phyloP scores from a whole-genome alignment of 2,797 vertebrate genomes.

The Florisuga fusca region DNA sequence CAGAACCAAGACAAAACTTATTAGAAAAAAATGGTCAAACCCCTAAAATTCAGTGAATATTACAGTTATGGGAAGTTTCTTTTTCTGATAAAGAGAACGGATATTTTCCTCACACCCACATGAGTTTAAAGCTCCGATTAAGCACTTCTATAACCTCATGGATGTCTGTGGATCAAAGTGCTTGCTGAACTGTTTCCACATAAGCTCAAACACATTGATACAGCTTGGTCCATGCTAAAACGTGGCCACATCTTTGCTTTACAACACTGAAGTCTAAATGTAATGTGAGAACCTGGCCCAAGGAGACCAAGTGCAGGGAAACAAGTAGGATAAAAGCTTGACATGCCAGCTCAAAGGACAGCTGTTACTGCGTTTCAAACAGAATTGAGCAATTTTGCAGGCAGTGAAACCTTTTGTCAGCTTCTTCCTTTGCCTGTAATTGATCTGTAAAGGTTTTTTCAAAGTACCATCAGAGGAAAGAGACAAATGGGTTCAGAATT shows the following conservation, averaged over 20 bases:
- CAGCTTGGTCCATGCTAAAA: not conserved
- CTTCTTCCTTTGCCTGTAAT: not conserved
- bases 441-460: constrained; percentile 14
- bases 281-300: not conserved
- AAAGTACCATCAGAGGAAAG: not conserved
- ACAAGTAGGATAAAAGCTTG: not conserved
- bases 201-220: not conserved
- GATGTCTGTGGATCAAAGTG: not conserved
- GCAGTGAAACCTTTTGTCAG: not conserved
- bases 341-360: not conserved
- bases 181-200: not conserved
- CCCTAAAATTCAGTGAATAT: not conserved
- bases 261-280: not conserved
- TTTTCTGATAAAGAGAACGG: not conserved
- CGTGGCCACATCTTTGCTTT: not conserved
- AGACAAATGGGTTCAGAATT: not conserved
- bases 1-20: not conserved
- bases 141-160: not conserved
- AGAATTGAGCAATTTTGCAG: not conserved
- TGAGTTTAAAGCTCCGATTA: not conserved
- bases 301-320: not conserved
- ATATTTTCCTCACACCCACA: not conserved
- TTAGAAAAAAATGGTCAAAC: not conserved
- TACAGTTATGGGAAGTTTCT: not conserved
- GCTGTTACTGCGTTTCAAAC: not conserved